These are phyloP conservation scores for Altica lythri DNA, from an alignment of 2,888 invertebrate genomes.

Conservation along the genomic window DNA sequence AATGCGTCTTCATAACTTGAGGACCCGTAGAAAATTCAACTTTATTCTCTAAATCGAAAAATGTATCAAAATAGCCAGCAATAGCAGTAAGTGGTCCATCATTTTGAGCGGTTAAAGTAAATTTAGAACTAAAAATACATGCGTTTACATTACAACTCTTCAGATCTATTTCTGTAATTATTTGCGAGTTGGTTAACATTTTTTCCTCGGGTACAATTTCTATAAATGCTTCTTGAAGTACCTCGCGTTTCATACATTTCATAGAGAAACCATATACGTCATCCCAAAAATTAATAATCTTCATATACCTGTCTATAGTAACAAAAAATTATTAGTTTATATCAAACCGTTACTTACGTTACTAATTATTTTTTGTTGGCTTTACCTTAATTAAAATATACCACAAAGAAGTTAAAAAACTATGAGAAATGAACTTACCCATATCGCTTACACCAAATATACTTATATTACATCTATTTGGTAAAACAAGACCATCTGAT, in stretches of 20 bases:
- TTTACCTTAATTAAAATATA: too few relatives aligned
- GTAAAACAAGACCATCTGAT: conserved; percentile 77
- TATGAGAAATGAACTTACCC: conserved; percentile 53
- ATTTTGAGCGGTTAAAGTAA: conserved; percentile 67
- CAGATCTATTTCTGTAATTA: conserved; percentile 76
- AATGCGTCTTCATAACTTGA: conserved; percentile 76
- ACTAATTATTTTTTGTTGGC: background rate
- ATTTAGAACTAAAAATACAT: conserved; percentile 73
- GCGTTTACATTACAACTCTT: conserved; percentile 72
- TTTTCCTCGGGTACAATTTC: conserved; percentile 67
- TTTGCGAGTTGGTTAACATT: conserved; percentile 69
- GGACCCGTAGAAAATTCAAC: conserved; percentile 83
- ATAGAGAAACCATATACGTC: conserved; percentile 94
- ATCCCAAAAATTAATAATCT: conserved; percentile 84
- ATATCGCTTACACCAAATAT: conserved; percentile 79
- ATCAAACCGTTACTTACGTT: background rate
- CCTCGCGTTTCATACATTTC: conserved; percentile 86
- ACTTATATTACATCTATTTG: conserved; percentile 82
- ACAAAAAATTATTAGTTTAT: conserved; percentile 26
- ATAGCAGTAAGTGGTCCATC: conserved; percentile 77
- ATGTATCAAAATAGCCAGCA: conserved; percentile 90
- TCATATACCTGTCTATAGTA: conserved; percentile 70
- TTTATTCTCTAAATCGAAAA: conserved; percentile 73
- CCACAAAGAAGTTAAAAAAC: background rate
- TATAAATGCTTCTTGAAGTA: conserved; percentile 76